Evolutionary conservation across 2,888 invertebrate genomes (phyloP), one percentile per base, ranked within the genome.

Genomic region (Drosophila cracens): DNA sequence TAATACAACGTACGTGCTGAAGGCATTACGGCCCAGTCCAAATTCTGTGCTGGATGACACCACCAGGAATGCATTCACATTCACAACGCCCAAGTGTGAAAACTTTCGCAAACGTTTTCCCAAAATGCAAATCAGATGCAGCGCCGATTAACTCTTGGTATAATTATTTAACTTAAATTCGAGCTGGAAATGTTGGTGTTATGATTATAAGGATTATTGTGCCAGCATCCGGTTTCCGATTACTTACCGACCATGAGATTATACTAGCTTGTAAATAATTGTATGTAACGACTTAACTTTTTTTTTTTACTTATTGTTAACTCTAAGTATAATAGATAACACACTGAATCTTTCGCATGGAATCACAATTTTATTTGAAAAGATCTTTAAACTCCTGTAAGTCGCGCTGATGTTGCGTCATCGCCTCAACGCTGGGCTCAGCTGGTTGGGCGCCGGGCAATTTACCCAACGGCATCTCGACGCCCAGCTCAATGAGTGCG

Each of bases 401-500:
- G 49, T 82, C 83, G n/a, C 57, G 33, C 43, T 86, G 40, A 4
- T 68, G 69, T 16, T 79, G 78, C 29, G 68, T 60, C 64, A 64
- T 18, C 7, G 51, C 53, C 11, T 51, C 21, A 11, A 38, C 4
- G 21, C 34, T 65, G 2, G 52, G 27, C 8, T 53, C 56, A 11
- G 27, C 21, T 16, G 31, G 16, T 21, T 61, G 25, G 0, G 57
- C 33, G 2, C 78, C 85, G 21, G 60, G 53, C 18, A 86, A 36
- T 7, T 57, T 64, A 6, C 78, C 59, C 8, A 78, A 49, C 0
- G 81, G 70, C 48, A 92, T 60, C 0, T 74, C 60, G 25, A 89
- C 52, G 7, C 95, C 94, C 85, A 95, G 93, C 92, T 97, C 97
- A 60, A 97, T 93, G 58, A 96, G 92, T 88, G 97, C 96, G 0